Evolutionary conservation across 2,888 invertebrate species (phyloP).

Genomic region (Dasypolia templi): DNA sequence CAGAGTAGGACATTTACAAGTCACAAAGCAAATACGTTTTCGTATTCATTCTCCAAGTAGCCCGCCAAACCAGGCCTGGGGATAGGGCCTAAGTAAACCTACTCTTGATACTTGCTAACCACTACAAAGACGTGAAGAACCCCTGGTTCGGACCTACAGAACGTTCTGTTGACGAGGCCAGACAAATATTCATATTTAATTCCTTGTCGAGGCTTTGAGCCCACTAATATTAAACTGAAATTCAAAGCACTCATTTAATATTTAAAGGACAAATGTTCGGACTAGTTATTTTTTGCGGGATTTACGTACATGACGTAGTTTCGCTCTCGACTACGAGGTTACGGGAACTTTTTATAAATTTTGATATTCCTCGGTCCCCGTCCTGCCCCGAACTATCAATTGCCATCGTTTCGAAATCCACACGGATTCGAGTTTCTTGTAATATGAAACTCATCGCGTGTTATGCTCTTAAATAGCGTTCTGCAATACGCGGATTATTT

Average conservation of each 20-base stretch:
- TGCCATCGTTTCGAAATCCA: conserved; percentile 69
- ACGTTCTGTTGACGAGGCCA: conserved; percentile 80
- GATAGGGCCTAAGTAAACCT: conserved; percentile 86
- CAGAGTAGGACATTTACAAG: conserved; percentile 85
- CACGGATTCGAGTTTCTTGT: conserved; percentile 63
- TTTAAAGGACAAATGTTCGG: conserved; percentile 48
- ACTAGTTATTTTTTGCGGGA: conserved; percentile 40
- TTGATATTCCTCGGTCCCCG: conserved; percentile 41
- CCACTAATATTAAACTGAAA: conserved; percentile 81
- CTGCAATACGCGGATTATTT: conserved; percentile 37
- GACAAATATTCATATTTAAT: conserved; percentile 90
- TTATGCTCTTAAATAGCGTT: conserved; percentile 48
- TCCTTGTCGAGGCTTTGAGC: conserved; percentile 78
- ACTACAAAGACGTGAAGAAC: conserved; percentile 84
- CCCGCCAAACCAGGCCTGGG: conserved; percentile 81
- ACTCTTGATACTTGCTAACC: conserved; percentile 75
- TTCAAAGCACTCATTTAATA: conserved; percentile 76
- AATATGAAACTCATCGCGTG: conserved; percentile 59
- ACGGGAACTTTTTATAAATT: conserved; percentile 61
- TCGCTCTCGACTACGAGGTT: conserved; percentile 40
- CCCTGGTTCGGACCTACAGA: conserved; percentile 79
- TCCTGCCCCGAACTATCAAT: conserved; percentile 66
- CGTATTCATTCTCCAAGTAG: conserved; percentile 84
- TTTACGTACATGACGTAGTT: conserved; percentile 34
- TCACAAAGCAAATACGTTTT: conserved; percentile 86